Conservation (phyloP, 2,888 invertebrate species). For the Lingula anatina region DNA sequence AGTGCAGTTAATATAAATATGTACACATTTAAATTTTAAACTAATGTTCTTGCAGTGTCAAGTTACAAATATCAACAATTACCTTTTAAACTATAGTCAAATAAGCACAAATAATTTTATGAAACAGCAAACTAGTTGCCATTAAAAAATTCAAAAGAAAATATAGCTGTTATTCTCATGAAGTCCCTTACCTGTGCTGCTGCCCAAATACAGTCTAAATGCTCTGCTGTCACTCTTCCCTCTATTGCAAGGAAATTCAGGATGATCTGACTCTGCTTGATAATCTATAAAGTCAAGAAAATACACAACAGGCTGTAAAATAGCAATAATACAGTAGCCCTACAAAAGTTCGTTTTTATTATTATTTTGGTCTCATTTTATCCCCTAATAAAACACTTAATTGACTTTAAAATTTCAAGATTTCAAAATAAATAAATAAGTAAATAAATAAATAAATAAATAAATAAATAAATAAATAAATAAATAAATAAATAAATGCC, state of each 20-base stretch:
- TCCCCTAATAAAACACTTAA: neutral
- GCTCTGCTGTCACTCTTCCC: conserved; percentile 81
- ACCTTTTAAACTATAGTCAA: too few species aligned
- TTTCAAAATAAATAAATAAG: too few species aligned
- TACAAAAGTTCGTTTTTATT: too few species aligned
- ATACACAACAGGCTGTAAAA: neutral
- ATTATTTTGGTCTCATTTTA: neutral
- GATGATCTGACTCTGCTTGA: conserved; percentile 91
- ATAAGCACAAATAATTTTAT: too few species aligned
- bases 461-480: neutral
- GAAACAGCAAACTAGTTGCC: too few species aligned
- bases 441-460: too few species aligned
- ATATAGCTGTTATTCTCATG: too few species aligned
- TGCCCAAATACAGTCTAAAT: conserved; percentile 90
- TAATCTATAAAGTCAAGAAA: conserved; percentile 59
- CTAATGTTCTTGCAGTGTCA: too few species aligned
- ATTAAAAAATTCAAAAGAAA: too few species aligned
- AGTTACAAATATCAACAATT: too few species aligned
- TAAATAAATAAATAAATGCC: neutral
- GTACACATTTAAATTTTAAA: too few species aligned
- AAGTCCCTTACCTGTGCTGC: conserved; percentile 70
- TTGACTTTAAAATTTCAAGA: neutral
- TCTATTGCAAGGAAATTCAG: conserved; percentile 89
- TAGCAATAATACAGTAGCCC: neutral
- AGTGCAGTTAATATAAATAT: too few species aligned